These are phyloP conservation scores for Manis pentadactyla DNA, from an alignment of 2,797 vertebrate species.

Conservation along the genomic window DNA sequence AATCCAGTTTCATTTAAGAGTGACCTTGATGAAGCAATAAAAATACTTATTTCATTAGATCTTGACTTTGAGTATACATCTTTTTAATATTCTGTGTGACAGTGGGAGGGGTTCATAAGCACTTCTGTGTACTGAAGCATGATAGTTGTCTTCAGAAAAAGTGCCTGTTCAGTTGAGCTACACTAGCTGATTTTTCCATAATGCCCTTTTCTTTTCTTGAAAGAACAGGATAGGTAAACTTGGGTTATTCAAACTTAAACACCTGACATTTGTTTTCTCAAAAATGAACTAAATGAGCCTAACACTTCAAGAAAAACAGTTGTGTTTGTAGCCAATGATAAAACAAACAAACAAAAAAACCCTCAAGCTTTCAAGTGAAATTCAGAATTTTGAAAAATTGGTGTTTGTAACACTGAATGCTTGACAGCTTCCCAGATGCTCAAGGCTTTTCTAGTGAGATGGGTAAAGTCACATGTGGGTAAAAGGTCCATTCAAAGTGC, in stretches of 20 bases:
- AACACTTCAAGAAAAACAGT: not conserved
- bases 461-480: not conserved
- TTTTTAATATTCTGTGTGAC: not conserved
- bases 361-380: not conserved
- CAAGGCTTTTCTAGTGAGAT: not conserved
- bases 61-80: not conserved
- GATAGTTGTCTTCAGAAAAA: not conserved
- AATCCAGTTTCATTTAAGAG: not conserved
- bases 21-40: not conserved
- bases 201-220: not conserved
- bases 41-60: not conserved
- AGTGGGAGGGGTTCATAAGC: not conserved
- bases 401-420: not conserved
- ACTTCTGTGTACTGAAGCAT: not conserved
- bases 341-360: not conserved
- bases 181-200: not conserved
- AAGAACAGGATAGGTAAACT: not conserved
- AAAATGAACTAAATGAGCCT: not conserved
- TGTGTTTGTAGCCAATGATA: not conserved
- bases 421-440: not conserved
- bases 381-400: not conserved
- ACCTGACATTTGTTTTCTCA: not conserved
- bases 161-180: not conserved
- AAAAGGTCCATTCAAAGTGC: not conserved
- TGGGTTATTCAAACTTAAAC: not conserved